Evolutionary conservation across 2,888 invertebrate genomes (phyloP).

Genomic region (Ophion ellenae): DNA sequence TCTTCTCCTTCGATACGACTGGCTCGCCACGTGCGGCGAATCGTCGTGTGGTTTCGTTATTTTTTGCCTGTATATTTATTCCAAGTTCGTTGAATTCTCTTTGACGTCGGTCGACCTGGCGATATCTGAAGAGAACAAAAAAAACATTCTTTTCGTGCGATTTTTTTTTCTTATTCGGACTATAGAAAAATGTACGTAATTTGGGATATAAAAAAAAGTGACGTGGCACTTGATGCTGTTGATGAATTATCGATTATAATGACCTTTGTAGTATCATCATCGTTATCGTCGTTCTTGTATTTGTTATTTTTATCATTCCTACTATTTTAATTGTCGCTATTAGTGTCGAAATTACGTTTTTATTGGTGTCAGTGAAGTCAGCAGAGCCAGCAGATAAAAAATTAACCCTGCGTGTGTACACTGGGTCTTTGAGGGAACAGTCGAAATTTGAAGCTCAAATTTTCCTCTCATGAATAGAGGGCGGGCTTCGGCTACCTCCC

Average conservation of each 20-base stretch:
- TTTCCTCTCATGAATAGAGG: too few species aligned
- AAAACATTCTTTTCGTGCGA: not conserved
- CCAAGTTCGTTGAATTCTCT: not conserved
- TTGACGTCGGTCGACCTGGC: slow-evolving; percentile 3
- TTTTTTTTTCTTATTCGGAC: not conserved
- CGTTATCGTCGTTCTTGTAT: not conserved
- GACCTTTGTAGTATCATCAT: not conserved
- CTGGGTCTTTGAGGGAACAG: too few species aligned
- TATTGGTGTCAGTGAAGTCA: too few species aligned
- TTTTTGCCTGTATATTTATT: slow-evolving; percentile 16
- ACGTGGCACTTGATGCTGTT: not conserved
- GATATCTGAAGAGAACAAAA: slow-evolving; percentile 19
- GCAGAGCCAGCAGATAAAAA: too few species aligned
- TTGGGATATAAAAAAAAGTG: not conserved
- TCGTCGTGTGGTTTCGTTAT: not conserved
- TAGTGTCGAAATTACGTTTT: not conserved
- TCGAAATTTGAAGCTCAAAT: too few species aligned
- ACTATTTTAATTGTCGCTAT: not conserved
- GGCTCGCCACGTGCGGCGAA: not conserved
- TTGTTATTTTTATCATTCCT: not conserved
- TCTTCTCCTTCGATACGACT: slow-evolving; percentile 6
- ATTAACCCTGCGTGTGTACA: too few species aligned
- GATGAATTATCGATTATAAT: not conserved
- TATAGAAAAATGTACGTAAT: too few species aligned
- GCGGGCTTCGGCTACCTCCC: too few species aligned